phyloP scores from a whole-genome alignment of 2,888 invertebrate genomes.

The Orthosia gracilis region DNA sequence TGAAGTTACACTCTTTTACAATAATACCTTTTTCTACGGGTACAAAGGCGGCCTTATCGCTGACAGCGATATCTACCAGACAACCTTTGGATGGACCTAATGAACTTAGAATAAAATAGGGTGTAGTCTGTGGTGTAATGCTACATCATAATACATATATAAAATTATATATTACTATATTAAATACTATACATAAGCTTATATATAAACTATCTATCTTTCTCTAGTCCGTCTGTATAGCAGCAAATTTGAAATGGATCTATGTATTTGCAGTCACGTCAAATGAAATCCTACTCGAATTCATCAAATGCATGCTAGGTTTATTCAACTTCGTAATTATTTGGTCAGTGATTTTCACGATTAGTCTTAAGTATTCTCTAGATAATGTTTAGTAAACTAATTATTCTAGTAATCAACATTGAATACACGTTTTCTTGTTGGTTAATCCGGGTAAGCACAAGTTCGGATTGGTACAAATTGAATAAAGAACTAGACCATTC shows the following conservation, averaged over 20 bases:
- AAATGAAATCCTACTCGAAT: constrained; percentile 14
- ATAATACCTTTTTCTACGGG: too few species aligned
- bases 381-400: constrained; percentile 27
- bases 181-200: too few species aligned
- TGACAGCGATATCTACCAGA: too few species aligned
- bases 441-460: constrained; percentile 20
- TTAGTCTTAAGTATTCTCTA: constrained; percentile 18
- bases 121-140: too few species aligned
- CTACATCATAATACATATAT: too few species aligned
- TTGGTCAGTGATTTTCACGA: constrained; percentile 12
- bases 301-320: constrained; percentile 7
- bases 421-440: constrained; percentile 20
- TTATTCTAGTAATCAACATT: constrained; percentile 37
- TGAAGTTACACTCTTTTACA: too few species aligned
- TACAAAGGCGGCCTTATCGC: too few species aligned
- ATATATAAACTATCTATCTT: too few species aligned
- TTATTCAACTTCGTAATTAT: constrained; percentile 10
- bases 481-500: constrained; percentile 26
- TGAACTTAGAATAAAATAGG: too few species aligned
- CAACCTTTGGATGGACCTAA: too few species aligned
- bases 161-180: too few species aligned
- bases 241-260: constrained; percentile 23
- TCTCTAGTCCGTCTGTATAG: constrained; percentile 1
- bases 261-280: constrained; percentile 28
- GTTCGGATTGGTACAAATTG: constrained; percentile 29